Percentiles rank a stretch among this genome's conserved stretches.
Conservation (phyloP, 2,888 invertebrate genomes). For the Anarsia innoxiella region DNA sequence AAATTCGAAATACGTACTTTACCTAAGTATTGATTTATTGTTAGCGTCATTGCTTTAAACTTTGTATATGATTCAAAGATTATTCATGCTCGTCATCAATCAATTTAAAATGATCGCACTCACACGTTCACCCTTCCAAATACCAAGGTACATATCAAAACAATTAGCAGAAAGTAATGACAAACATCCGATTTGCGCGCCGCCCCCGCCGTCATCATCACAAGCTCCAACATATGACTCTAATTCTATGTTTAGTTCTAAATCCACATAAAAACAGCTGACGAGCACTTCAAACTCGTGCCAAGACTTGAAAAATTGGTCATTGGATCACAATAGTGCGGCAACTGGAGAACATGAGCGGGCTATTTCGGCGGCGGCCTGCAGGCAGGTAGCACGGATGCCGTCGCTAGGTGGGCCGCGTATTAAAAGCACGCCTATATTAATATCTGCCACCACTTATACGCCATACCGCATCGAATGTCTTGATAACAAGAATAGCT, state of each 20-base stretch:
- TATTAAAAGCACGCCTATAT: constrained; percentile 53
- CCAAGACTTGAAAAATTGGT: constrained; percentile 23
- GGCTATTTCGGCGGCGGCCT: constrained; percentile 45
- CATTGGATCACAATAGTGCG: constrained; percentile 18
- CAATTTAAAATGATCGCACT: too few relatives aligned
- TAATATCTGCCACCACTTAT: constrained; percentile 36
- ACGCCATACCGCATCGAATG: constrained; percentile 38
- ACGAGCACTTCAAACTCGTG: constrained; percentile 24
- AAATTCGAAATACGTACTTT: too few relatives aligned
- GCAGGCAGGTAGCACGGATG: constrained; percentile 46
- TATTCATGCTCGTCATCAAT: too few relatives aligned
- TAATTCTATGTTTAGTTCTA: constrained; percentile 43
- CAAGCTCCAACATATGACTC: constrained; percentile 20
- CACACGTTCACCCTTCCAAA: too few relatives aligned
- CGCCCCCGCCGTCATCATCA: constrained; percentile 29
- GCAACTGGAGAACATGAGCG: constrained; percentile 33
- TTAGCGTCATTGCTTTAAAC: too few relatives aligned
- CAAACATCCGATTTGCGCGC: constrained; percentile 39
- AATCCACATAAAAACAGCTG: constrained; percentile 35
- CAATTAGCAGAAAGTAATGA: too few relatives aligned
- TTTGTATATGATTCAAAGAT: too few relatives aligned
- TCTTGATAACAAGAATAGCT: too few relatives aligned
- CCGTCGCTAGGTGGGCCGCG: constrained; percentile 44
- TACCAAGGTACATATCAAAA: too few relatives aligned
- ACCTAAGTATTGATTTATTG: too few relatives aligned